Base-by-base conservation (phyloP, 2,113 vertebrate species). In the Colistium nudipinnis region DNA sequence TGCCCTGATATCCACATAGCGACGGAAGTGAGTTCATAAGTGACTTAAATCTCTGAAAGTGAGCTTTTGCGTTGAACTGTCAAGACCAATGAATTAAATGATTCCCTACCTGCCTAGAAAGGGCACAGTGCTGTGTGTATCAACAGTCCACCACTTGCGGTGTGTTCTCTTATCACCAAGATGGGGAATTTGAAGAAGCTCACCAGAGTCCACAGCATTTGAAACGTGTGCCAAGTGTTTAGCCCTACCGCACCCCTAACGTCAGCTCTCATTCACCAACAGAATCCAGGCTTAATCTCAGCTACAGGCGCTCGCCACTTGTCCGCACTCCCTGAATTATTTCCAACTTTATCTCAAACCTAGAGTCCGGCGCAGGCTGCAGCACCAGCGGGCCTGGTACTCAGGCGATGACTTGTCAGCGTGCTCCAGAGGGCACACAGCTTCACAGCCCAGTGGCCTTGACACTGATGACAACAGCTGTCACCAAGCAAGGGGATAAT, bases 141-240 rank as follows among this genome's bases (percentile, higher is more conserved):
- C 70, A 85, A 41, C 80, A 76, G 60, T 27, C 57, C 33, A 4
- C 39, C 63, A 70, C 68, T 59, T 81, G 65, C 84, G 72, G 87
- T 82, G 72, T 70, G 63, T 68, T 86, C 71, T 86, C 81, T 90
- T 91, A 89, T 91, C 89, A 89, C 88, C 70, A 38, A 44, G 53
- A 66, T 86, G 85, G 83, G 81, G 85, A 91, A 88, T 90, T 82
- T 85, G 79, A 62, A 84, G 71, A 68, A 75, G 70, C 48, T 78
- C 62, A 56, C 47, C 56, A 59, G 28, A 77, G 66, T 67, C 77
- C 80, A 73, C 76, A 85, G 67, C 47, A 61, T 49, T 48, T 51
- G 60, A 70, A 64, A 33, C 52, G 9, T 22, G 4, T 5, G 60
- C 53, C 74, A 70, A 63, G 30, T 22, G 8, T 61, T 63, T n/a